Conservation (phyloP, 2,888 invertebrate species). For the Asteroscopus sphinx region DNA sequence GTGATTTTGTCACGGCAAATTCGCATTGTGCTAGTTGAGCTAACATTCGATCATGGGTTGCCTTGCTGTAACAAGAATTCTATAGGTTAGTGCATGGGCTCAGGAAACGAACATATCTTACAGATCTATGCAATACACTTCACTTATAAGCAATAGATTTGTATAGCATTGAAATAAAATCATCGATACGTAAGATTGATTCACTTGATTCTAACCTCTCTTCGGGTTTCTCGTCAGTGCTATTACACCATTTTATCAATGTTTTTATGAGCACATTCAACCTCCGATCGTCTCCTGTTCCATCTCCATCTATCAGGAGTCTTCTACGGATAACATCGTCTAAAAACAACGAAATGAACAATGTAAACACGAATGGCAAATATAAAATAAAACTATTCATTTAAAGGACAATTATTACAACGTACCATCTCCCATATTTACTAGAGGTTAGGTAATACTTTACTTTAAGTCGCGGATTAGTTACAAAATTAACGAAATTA, state of each 20-base stretch:
- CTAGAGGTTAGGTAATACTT: neutral
- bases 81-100: too few species aligned
- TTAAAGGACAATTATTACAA: neutral
- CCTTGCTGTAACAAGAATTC: conserved; percentile 85
- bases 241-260: conserved; percentile 94
- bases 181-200: neutral
- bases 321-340: conserved; percentile 98
- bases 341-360: conserved; percentile 71
- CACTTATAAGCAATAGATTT: too few species aligned
- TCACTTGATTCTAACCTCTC: conserved; percentile 90
- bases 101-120: too few species aligned
- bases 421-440: conserved; percentile 68
- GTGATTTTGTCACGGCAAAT: conserved; percentile 95
- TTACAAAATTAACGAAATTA: neutral
- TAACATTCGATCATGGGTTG: conserved; percentile 94
- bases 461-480: neutral
- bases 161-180: neutral
- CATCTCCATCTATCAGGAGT: conserved; percentile 98
- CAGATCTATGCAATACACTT: too few species aligned
- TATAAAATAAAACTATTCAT: neutral
- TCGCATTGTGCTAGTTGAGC: conserved; percentile 96
- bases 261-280: conserved; percentile 96
- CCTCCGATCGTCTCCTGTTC: conserved; percentile 98
- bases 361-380: neutral
- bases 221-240: conserved; percentile 91